Conservation (phyloP, 2,888 invertebrate species). For the Ornithoptera alexandrae region DNA sequence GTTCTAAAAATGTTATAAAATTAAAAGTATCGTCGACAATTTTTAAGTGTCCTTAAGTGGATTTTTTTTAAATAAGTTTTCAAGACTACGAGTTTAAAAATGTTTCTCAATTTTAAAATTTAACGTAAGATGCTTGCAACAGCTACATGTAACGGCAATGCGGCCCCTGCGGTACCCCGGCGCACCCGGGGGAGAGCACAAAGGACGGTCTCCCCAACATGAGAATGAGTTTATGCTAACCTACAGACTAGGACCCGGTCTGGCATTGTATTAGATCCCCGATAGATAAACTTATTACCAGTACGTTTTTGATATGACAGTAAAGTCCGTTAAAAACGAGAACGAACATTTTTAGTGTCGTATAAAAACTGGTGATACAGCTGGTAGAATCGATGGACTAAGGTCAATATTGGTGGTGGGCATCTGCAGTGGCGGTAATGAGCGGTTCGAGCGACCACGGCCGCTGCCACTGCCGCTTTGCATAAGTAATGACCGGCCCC, state of each 20-base stretch:
- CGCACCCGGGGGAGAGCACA: slow-evolving; percentile 62
- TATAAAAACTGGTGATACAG: slow-evolving; percentile 3
- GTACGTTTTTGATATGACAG: background rate
- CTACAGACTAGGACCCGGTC: slow-evolving; percentile 59
- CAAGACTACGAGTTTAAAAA: background rate
- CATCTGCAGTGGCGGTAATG: slow-evolving; percentile 26
- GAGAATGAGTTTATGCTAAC: slow-evolving; percentile 59
- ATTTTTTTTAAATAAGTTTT: background rate
- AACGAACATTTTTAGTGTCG: background rate
- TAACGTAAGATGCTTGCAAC: slow-evolving; percentile 17
- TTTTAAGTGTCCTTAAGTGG: slow-evolving; percentile 7
- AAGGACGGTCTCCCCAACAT: slow-evolving; percentile 58
- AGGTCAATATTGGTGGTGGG: slow-evolving; percentile 20
- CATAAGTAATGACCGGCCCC: slow-evolving; percentile 72
- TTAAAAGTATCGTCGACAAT: slow-evolving; percentile 9
- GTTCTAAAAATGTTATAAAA: slow-evolving; percentile 14
- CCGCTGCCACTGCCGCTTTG: slow-evolving; percentile 66
- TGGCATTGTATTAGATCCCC: slow-evolving; percentile 39
- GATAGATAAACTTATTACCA: background rate
- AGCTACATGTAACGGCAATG: slow-evolving; percentile 54
- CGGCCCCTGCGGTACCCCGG: slow-evolving; percentile 52
- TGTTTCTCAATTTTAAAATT: slow-evolving; percentile 15
- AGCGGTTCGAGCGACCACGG: slow-evolving; percentile 22
- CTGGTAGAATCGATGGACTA: slow-evolving; percentile 16
- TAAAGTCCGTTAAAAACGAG: background rate